A percentile compares a stretch with the other conserved stretches of the same genome.
Evolutionary conservation across 2,797 vertebrate species (phyloP).

Genomic region (Anolis apletophallus): DNA sequence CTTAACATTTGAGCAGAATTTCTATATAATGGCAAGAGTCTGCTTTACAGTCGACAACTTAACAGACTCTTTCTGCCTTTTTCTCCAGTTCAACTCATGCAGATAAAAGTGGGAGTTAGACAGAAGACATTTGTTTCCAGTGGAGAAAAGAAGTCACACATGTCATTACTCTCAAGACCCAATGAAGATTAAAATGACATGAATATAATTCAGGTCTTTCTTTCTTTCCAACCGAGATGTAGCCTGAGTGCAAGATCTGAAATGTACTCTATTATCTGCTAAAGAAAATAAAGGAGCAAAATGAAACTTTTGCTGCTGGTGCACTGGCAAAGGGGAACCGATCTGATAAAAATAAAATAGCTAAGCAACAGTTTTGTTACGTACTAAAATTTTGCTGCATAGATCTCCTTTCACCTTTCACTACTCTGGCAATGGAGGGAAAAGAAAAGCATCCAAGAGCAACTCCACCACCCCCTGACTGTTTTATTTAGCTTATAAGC

Average conservation of each 20-base stretch:
- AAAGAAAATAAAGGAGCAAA: conserved; percentile 61
- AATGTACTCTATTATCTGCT: conserved; percentile 9
- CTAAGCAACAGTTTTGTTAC: conserved; percentile 35
- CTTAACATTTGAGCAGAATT: background rate
- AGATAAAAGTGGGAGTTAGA: conserved; percentile 57
- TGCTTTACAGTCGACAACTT: conserved; percentile 63
- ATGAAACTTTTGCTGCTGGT: conserved; percentile 52
- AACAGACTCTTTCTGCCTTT: background rate
- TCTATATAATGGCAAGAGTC: conserved; percentile 64
- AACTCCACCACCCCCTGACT: too few relatives aligned
- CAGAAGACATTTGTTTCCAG: conserved; percentile 59
- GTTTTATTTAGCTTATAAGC: too few relatives aligned
- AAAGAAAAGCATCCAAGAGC: too few relatives aligned
- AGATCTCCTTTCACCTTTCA: too few relatives aligned
- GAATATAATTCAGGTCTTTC: conserved; percentile 57
- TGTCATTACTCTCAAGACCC: conserved; percentile 54
- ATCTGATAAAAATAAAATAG: conserved; percentile 46
- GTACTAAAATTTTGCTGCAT: background rate
- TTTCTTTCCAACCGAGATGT: conserved; percentile 45
- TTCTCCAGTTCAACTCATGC: background rate
- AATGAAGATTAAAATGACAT: conserved; percentile 47
- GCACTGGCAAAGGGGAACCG: conserved; percentile 43
- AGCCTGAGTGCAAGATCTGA: conserved; percentile 23
- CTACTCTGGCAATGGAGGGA: too few relatives aligned
- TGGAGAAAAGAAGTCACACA: conserved; percentile 43